These are phyloP conservation scores for Nautilus pompilius DNA, from an alignment of 1,140 invertebrate genomes.

Conservation along the genomic window DNA sequence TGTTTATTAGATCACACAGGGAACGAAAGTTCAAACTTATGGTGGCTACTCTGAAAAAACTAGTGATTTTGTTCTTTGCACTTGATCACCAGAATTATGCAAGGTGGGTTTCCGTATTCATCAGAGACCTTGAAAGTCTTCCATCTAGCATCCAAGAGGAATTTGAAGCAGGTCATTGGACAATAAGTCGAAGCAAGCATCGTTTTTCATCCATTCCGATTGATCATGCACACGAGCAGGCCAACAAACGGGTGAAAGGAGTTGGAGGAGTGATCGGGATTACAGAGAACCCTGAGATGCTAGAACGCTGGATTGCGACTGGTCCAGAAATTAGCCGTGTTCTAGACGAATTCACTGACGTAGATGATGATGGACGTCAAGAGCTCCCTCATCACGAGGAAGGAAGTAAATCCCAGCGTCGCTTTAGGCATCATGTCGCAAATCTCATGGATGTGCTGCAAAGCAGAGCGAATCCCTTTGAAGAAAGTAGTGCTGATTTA, in stretches of 20 bases:
- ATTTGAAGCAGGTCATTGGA: neutral
- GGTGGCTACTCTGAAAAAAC: neutral
- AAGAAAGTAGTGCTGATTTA: neutral
- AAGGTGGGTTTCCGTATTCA: neutral
- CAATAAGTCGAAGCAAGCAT: neutral
- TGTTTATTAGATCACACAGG: neutral
- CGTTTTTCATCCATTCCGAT: neutral
- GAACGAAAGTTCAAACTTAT: conserved; percentile 1
- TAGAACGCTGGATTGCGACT: neutral
- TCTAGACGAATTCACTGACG: neutral
- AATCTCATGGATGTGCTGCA: neutral
- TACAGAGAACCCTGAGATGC: neutral
- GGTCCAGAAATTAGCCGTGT: neutral
- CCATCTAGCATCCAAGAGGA: neutral
- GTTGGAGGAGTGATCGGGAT: neutral
- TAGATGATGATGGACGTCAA: neutral
- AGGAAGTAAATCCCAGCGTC: neutral
- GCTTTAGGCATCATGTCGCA: too few relatives aligned
- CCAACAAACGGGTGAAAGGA: conserved; percentile 4
- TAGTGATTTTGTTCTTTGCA: conserved; percentile 1
- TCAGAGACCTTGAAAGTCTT: neutral
- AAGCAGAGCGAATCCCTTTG: conserved; percentile 1
- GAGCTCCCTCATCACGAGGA: conserved; percentile 2
- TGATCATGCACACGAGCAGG: conserved; percentile 3
- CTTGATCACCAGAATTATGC: conserved; percentile 4